phyloP scores from a whole-genome alignment of 2,888 invertebrate genomes.

The Drosophila gaucha region DNA sequence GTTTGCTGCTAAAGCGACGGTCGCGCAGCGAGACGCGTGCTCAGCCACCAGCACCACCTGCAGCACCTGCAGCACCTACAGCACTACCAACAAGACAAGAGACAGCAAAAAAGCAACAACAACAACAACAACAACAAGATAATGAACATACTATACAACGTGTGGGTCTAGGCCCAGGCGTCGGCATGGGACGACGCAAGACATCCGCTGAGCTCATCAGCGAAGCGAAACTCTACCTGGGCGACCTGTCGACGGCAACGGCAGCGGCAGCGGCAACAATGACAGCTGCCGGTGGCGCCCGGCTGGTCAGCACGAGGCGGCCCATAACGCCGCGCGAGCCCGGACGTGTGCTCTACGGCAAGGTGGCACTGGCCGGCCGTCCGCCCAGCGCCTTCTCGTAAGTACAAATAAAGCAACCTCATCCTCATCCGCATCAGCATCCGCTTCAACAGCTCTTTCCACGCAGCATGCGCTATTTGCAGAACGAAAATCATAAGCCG shows the following conservation, averaged over 20 bases:
- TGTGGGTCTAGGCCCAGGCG: constrained; percentile 6
- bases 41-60: constrained; percentile 15
- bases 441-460: too few species aligned
- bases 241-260: constrained; percentile 54
- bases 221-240: constrained; percentile 89
- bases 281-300: constrained; percentile 78
- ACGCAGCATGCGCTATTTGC: constrained; percentile 88
- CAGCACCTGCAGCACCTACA: constrained; percentile 15
- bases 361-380: constrained; percentile 86
- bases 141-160: constrained; percentile 36
- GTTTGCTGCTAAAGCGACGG: constrained; percentile 71
- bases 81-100: constrained; percentile 14
- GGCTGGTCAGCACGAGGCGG: constrained; percentile 90
- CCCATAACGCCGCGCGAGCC: constrained; percentile 94
- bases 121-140: constrained; percentile 23
- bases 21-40: constrained; percentile 76
- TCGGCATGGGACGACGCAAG: constrained; percentile 85
- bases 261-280: constrained; percentile 18
- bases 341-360: constrained; percentile 91
- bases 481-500: constrained; percentile 84
- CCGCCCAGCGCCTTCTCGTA: constrained; percentile 93
- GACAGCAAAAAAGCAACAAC: constrained; percentile 16
- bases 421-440: not conserved
- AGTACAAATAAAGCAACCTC: constrained; percentile 15
- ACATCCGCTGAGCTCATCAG: constrained; percentile 93